Percentiles rank a stretch among this genome's conserved stretches.
These are phyloP conservation scores for Ptychoptera contaminata DNA, from an alignment of 2,888 invertebrate species.

Conservation along the genomic window DNA sequence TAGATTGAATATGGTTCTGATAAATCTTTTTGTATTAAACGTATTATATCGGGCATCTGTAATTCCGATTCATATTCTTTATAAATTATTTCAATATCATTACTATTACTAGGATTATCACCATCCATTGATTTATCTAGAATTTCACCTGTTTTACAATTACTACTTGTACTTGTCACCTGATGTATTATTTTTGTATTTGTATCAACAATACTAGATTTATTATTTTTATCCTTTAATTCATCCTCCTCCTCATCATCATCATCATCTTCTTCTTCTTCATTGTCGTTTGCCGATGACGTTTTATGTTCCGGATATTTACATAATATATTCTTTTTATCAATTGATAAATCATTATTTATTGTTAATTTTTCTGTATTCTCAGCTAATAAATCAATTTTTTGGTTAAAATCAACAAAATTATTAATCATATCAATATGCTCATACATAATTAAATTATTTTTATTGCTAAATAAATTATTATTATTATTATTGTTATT, in stretches of 20 bases:
- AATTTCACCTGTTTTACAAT: neutral
- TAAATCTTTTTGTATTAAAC: slow-evolving; percentile 95
- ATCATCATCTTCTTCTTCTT: too few relatives aligned
- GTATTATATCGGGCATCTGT: slow-evolving; percentile 98
- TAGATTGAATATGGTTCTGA: slow-evolving; percentile 99
- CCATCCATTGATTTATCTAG: slow-evolving; percentile 16
- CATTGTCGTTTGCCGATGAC: slow-evolving; percentile 2
- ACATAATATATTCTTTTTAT: too few relatives aligned
- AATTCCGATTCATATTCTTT: slow-evolving; percentile 83
- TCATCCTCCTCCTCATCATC: too few relatives aligned
- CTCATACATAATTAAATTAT: neutral
- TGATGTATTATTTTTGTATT: too few relatives aligned
- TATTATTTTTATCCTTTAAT: too few relatives aligned
- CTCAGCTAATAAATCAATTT: too few relatives aligned
- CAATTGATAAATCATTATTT: too few relatives aligned
- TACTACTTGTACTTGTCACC: too few relatives aligned
- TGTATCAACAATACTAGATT: too few relatives aligned
- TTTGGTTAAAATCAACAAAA: neutral
- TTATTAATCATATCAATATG: too few relatives aligned
- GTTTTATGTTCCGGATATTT: neutral
- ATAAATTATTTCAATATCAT: slow-evolving; percentile 31
- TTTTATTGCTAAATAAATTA: slow-evolving; percentile 2
- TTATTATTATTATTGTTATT: neutral
- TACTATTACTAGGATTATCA: too few relatives aligned
- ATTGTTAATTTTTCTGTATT: too few relatives aligned